Conservation (phyloP, 2,888 invertebrate genomes). For the Melinaea menophilus region DNA sequence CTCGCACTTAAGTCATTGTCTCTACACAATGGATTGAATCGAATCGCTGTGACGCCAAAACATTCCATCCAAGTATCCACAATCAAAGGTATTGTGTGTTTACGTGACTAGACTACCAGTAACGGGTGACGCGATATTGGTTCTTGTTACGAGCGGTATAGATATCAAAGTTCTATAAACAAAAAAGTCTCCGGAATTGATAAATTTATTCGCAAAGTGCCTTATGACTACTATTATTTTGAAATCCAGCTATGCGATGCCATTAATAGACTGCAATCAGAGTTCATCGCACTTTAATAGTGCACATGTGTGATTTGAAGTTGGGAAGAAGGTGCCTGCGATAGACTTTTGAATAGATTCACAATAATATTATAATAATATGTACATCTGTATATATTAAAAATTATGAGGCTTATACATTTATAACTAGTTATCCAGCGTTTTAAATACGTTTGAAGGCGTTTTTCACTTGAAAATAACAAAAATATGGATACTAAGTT, state of each 20-base stretch:
- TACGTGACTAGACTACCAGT: conserved; percentile 41
- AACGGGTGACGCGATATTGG: conserved; percentile 22
- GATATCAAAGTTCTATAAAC: conserved; percentile 10
- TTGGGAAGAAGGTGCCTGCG: too few relatives aligned
- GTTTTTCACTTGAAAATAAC: too few relatives aligned
- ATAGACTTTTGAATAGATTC: too few relatives aligned
- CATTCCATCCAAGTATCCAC: conserved; percentile 45
- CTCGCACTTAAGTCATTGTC: conserved; percentile 38
- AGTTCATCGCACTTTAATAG: not conserved
- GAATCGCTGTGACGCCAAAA: conserved; percentile 45
- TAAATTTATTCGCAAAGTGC: conserved; percentile 14
- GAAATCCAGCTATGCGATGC: conserved; percentile 16
- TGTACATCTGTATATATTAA: too few relatives aligned
- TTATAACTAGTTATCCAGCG: too few relatives aligned
- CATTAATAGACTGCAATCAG: conserved; percentile 3
- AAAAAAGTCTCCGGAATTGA: conserved; percentile 6
- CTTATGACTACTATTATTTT: conserved; percentile 20
- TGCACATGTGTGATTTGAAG: not conserved
- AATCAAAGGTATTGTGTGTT: conserved; percentile 43
- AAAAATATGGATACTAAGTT: too few relatives aligned
- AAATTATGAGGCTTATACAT: too few relatives aligned
- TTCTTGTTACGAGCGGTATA: conserved; percentile 13
- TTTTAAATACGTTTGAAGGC: too few relatives aligned
- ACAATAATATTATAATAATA: too few relatives aligned
- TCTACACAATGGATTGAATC: conserved; percentile 43